A percentile compares a stretch with the other conserved stretches of the same genome.
Evolutionary conservation across 2,113 vertebrate species (phyloP).

Genomic region (Malurus elegans): DNA sequence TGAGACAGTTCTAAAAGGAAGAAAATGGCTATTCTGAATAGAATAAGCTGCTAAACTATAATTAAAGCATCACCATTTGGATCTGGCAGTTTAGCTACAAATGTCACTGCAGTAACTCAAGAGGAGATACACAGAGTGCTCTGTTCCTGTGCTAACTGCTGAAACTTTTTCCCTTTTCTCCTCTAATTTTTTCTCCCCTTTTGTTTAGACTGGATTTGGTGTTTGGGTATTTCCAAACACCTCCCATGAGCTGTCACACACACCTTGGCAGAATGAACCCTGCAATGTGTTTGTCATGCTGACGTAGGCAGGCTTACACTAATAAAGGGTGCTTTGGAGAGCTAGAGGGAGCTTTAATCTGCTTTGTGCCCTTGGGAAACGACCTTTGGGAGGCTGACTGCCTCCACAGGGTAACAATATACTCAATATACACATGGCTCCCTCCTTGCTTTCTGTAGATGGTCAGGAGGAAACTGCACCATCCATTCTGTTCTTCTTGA

Average conservation of each 20-base stretch:
- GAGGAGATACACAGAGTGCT: not conserved
- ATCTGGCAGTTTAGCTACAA: not conserved
- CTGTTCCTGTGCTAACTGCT: not conserved
- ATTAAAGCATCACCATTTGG: not conserved
- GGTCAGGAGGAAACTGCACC: not conserved
- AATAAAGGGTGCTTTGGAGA: not conserved
- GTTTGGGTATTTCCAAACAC: not conserved
- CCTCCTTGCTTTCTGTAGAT: not conserved
- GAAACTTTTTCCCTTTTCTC: not conserved
- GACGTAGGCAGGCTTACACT: not conserved
- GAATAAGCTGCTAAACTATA: not conserved
- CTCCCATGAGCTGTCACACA: not conserved
- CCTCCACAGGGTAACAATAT: not conserved
- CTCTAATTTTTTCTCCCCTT: not conserved
- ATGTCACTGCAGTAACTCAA: not conserved
- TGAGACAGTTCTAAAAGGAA: not conserved
- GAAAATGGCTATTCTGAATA: not conserved
- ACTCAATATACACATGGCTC: not conserved
- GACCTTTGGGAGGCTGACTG: not conserved
- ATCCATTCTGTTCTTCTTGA: not conserved
- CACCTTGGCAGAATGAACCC: not conserved
- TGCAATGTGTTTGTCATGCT: not conserved
- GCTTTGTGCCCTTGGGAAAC: not conserved
- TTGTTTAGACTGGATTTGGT: not conserved
- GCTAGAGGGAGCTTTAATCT: not conserved